Evolutionary conservation across 1,140 invertebrate species (phyloP).

Genomic region (Daktulosphaira vitifoliae): DNA sequence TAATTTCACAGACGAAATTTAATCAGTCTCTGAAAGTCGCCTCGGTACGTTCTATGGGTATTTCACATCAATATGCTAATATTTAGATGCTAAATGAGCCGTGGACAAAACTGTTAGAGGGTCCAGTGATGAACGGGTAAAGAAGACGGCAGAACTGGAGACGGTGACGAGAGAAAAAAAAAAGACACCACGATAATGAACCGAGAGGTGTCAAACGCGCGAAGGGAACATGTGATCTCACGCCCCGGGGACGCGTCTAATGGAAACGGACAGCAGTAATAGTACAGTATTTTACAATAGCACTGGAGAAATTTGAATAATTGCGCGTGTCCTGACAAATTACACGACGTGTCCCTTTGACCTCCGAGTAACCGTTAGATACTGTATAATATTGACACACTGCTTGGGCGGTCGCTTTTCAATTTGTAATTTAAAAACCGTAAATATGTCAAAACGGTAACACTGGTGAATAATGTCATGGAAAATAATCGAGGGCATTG

Average conservation of each 20-base stretch:
- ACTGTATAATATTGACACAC: slow-evolving; percentile 22
- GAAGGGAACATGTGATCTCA: slow-evolving; percentile 12
- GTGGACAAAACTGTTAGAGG: slow-evolving; percentile 19
- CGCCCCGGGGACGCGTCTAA: slow-evolving; percentile 16
- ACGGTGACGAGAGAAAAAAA: not conserved
- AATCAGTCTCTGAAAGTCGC: too few species aligned
- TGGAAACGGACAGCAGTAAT: slow-evolving; percentile 19
- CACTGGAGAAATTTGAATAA: slow-evolving; percentile 21
- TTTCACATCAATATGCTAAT: slow-evolving; percentile 11
- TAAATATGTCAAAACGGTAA: slow-evolving; percentile 25
- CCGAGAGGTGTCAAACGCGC: slow-evolving; percentile 13
- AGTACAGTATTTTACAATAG: too few species aligned
- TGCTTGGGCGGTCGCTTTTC: slow-evolving; percentile 8
- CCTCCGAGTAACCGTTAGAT: slow-evolving; percentile 22
- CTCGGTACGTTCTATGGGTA: too few species aligned
- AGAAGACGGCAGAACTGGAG: slow-evolving; percentile 6
- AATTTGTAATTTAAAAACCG: slow-evolving; percentile 31
- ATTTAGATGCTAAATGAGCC: slow-evolving; percentile 20
- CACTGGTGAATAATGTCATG: not conserved
- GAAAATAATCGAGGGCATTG: too few species aligned
- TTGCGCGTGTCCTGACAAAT: slow-evolving; percentile 32
- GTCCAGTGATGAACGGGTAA: not conserved
- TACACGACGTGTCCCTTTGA: slow-evolving; percentile 31
- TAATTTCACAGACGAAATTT: too few species aligned
- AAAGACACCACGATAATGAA: not conserved